Evolutionary conservation across 2,888 invertebrate species (phyloP), one percentile per base, ranked within the genome.

Genomic region (Melinaea menophilus): DNA sequence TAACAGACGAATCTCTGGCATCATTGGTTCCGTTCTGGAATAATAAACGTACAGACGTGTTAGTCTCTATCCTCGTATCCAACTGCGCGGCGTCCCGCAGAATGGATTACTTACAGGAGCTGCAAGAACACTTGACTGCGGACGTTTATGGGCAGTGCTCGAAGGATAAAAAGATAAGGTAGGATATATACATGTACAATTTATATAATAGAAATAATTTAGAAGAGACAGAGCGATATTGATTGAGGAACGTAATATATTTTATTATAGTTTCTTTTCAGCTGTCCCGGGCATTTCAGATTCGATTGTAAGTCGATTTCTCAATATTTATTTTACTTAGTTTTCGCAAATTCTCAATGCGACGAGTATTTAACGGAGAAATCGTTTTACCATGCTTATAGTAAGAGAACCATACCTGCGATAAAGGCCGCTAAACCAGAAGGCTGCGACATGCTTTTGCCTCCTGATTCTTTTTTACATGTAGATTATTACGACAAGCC

Each of bases 281-380:
- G 22, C 22, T 22, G 22, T 22, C 22, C 22, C 22, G 22, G 22
- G 22, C 22, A 22, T 22, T 22, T 22, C 22, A 22, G 22, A 69
- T 74, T 79, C 1, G 94, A 95, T 75, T 95, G 95, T 70, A 78
- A 85, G 2, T 69, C 79, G 4, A 79, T 94, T 54, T 79, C 87
- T 0, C 72, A 88, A 7, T 95, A 95, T 78, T 86, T 94, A 71
- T 95, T 95, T 77, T 94, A 95, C 73, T 78, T 95, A 54, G 92
- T 94, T 0, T 92, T 95, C 69, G 95, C 95, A 79, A 95, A 95
- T 75, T 92, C 93, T 0, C 92, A 92, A 71, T 95, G 95, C 74
- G 85, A 86, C 5, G 93, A 95, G 75, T 95, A 95, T 72, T 79
- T 95, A 56, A 95, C 94, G 0, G 95, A 95, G 22, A 22, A 22